Evolutionary conservation across 2,888 invertebrate genomes (phyloP), one percentile per base, ranked within the genome.

Genomic region (Caenorhabditis drosophilae): DNA sequence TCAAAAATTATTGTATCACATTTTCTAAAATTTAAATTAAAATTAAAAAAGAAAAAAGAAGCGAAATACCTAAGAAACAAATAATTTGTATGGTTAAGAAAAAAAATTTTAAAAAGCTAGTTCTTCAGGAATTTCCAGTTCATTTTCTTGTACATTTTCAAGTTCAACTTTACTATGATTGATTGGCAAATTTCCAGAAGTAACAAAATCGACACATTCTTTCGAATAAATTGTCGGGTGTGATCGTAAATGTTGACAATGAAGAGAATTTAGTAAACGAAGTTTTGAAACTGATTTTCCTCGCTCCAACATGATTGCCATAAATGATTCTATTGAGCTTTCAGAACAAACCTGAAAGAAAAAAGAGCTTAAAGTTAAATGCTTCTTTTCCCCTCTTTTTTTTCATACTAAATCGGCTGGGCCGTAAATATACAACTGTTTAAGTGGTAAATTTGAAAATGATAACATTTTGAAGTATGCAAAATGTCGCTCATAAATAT

Each of bases 191-290:
- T 53, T 42, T 1, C 66, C 66, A 22, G 56, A 52, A 22, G 55
- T 62, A 1, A 67, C 61, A 42, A 73, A 70, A 15, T 60, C 51
- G 26, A 69, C 51, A 45, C 77, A 77, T 41, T 68, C 59, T 12
- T 80, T 70, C 12, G 75, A 70, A 59, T 85, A 85, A 11, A 77
- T 71, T 36, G 82, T 80, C 6, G 81, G 88, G 81, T 90, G 88
- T 60, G 87, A 86, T 15, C 88, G 86, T 11, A 66, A 46, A 18
- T 91, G 90, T 77, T 89, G 89, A 0, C 90, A 90, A 84, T 91
- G 91, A n/a, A 89, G 88, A 11, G 90, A 90, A 78, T 89, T 88
- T 56, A 89, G 88, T 89, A 88, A 35, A 4, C 64, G 53, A 18
- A 56, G 27, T 49, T 64, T 69, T 12, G 55, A 58, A 7, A 70